Percentiles rank a stretch among this genome's conserved stretches.
Conservation (phyloP, 2,888 invertebrate genomes). For the Xanthorhoe spadicearia region DNA sequence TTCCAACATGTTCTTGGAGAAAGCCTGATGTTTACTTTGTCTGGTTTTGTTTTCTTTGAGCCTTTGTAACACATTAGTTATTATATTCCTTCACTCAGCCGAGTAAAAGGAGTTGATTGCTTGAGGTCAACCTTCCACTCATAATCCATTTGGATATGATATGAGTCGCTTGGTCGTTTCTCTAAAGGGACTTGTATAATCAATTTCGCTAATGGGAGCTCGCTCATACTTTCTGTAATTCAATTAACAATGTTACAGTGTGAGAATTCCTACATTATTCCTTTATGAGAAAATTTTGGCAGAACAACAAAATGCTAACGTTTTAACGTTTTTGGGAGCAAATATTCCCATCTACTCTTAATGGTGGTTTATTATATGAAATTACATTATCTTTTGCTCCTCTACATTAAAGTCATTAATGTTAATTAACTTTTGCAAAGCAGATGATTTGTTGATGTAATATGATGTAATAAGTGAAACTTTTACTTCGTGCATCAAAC, state of each 20-base stretch:
- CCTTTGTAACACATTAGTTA: constrained; percentile 6
- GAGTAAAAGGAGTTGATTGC: constrained; percentile 20
- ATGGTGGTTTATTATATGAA: too few relatives aligned
- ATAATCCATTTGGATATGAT: constrained; percentile 39
- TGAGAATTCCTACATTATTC: constrained; percentile 4
- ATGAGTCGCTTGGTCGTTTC: too few relatives aligned
- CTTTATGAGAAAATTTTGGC: not conserved
- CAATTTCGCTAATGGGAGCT: constrained; percentile 34
- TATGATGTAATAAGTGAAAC: constrained; percentile 9
- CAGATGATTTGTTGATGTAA: not conserved
- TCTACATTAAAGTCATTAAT: not conserved
- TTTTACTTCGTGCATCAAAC: not conserved
- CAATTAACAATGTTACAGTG: constrained; percentile 13
- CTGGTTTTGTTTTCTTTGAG: constrained; percentile 8
- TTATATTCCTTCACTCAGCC: constrained; percentile 17
- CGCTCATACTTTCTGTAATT: constrained; percentile 28
- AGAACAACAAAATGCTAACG: not conserved
- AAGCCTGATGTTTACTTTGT: constrained; percentile 9
- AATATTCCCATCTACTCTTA: too few relatives aligned
- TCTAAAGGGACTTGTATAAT: constrained; percentile 34
- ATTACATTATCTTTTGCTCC: not conserved
- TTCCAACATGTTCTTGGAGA: constrained; percentile 21
- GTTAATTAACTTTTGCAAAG: not conserved
- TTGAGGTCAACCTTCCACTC: constrained; percentile 33
- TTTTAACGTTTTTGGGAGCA: too few relatives aligned